Conservation (phyloP, 37 sponge, comb jelly and placozoan species). For the Diacarnus erythraeanus region DNA sequence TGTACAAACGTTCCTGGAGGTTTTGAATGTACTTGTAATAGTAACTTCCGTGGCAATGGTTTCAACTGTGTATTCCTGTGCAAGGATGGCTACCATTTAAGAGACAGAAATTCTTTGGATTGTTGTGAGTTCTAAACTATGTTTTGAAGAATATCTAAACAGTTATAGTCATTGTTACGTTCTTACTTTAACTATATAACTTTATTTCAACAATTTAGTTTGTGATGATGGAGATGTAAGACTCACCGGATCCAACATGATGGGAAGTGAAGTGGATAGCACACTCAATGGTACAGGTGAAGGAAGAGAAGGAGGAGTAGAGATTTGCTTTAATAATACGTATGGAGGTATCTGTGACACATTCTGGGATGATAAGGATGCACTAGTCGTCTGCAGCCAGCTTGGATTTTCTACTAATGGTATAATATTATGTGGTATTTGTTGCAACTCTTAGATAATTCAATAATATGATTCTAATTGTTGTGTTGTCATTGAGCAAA, state of each 20-base stretch:
- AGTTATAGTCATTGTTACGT: no score
- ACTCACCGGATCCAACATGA: not conserved
- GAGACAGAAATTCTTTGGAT: not conserved
- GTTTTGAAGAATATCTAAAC: not conserved
- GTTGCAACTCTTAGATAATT: not conserved
- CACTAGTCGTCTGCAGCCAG: constrained; percentile 28
- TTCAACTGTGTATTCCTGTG: not conserved
- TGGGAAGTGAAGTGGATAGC: not conserved
- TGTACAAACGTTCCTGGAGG: constrained; percentile 11
- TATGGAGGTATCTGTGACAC: constrained; percentile 42
- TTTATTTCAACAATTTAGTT: not conserved
- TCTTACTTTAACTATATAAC: not conserved
- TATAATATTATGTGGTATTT: not conserved
- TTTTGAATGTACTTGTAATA: constrained; percentile 3
- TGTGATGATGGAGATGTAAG: constrained; percentile 24
- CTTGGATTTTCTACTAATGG: constrained; percentile 27
- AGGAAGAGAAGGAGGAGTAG: constrained; percentile 20
- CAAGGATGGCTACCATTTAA: not conserved
- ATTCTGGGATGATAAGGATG: constrained; percentile 34
- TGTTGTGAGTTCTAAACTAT: not conserved
- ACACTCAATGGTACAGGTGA: not conserved
- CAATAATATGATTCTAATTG: no score
- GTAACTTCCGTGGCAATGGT: constrained; percentile 23
- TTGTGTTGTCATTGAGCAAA: no score
- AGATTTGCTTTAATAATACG: constrained; percentile 37